Evolutionary conservation across 2,797 vertebrate species (phyloP).

Genomic region (Chelonia mydas): DNA sequence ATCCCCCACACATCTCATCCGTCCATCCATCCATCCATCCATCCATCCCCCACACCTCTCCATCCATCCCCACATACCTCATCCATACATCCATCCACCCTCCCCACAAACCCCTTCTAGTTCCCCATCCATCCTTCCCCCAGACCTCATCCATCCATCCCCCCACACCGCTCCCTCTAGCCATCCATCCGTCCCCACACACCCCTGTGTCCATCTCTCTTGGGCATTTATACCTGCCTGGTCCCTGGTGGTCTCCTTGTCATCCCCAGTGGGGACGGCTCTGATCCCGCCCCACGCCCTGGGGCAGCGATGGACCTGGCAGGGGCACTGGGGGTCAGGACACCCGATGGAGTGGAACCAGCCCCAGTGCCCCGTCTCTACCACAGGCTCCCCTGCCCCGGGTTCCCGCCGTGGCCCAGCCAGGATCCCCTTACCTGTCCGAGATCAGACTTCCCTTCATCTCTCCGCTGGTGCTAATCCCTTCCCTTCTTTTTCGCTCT

Average conservation of each 20-base stretch:
- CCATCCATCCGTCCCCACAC: no score
- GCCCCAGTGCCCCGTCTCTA: not conserved
- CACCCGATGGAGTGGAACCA: not conserved
- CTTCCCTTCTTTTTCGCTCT: not conserved
- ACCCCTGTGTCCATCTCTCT: not conserved
- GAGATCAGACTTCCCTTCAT: not conserved
- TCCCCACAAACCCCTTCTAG: no score
- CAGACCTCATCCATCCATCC: not conserved
- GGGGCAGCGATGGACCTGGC: not conserved
- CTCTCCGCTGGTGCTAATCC: not conserved
- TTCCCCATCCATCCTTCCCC: no score
- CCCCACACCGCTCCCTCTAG: no score
- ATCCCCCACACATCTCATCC: no score
- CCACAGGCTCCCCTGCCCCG: not conserved
- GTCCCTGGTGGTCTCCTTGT: no score
- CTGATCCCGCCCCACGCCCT: accelerated
- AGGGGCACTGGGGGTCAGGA: not conserved
- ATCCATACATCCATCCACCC: not conserved
- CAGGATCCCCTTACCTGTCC: not conserved
- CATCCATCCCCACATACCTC: not conserved
- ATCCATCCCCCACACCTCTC: no score
- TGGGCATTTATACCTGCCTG: not conserved
- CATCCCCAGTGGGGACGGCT: no score
- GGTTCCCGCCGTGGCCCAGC: not conserved
- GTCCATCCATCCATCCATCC: not conserved